Evolutionary conservation across 2,797 vertebrate genomes (phyloP).

Genomic region (Alosa sapidissima): DNA sequence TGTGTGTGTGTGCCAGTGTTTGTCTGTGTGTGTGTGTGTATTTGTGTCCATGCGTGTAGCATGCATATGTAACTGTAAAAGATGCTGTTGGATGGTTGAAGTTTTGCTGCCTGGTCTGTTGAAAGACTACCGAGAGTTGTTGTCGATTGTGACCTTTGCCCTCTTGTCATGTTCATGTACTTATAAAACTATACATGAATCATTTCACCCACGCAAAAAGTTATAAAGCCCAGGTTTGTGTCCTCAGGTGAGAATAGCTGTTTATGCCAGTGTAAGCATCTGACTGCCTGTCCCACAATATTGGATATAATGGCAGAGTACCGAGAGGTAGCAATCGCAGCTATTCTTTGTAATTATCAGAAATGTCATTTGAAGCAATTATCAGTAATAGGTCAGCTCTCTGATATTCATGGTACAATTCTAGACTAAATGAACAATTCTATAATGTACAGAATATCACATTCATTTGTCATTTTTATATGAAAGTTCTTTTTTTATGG

Average conservation of each 20-base stretch:
- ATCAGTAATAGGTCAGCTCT: no score
- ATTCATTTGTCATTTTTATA: not conserved
- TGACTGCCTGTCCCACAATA: no score
- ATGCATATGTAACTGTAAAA: not conserved
- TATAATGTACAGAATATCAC: not conserved
- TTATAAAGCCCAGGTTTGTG: not conserved
- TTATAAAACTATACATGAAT: not conserved
- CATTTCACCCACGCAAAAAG: not conserved
- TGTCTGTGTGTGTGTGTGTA: no score
- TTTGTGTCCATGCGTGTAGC: no score
- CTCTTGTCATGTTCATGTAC: not conserved
- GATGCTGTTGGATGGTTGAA: not conserved
- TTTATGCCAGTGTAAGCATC: no score
- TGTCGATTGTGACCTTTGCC: not conserved
- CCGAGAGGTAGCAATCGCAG: no score
- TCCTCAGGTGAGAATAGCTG: not conserved
- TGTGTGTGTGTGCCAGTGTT: not conserved
- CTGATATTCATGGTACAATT: no score
- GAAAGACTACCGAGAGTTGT: not conserved
- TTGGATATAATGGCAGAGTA: no score
- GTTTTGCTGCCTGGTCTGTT: conserved; percentile 1
- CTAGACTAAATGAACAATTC: not conserved
- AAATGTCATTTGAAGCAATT: no score
- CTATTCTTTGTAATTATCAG: no score
- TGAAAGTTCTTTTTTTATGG: not conserved